phyloP scores from a whole-genome alignment of 2,113 vertebrate genomes.

The Amphiprion ocellaris region DNA sequence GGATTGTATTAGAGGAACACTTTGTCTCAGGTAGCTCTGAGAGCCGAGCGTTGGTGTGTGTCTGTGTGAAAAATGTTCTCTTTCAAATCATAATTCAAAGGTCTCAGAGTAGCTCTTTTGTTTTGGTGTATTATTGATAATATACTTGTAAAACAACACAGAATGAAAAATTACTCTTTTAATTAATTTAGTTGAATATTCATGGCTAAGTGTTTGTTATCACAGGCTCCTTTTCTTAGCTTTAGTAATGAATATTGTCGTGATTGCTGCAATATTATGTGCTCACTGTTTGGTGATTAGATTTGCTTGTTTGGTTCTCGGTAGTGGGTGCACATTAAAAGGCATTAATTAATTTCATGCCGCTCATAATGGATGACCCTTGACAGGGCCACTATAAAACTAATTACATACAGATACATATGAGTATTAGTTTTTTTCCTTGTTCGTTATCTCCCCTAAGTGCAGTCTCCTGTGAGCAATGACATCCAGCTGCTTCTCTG shows the following conservation, averaged over 20 bases:
- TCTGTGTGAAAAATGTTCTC: slow-evolving; percentile 37
- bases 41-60: slow-evolving; percentile 38
- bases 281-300: slow-evolving; percentile 78
- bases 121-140: slow-evolving; percentile 62
- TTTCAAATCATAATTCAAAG: slow-evolving; percentile 64
- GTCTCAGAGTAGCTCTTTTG: slow-evolving; percentile 47
- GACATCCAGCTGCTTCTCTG: slow-evolving; percentile 78
- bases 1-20: slow-evolving; percentile 65
- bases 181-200: slow-evolving; percentile 68
- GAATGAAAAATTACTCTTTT: slow-evolving; percentile 58
- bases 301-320: slow-evolving; percentile 78
- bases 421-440: slow-evolving; percentile 65
- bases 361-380: slow-evolving; percentile 82
- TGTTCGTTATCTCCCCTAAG: slow-evolving; percentile 75
- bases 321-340: slow-evolving; percentile 80
- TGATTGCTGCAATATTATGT: slow-evolving; percentile 76
- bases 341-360: slow-evolving; percentile 81
- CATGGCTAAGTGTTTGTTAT: slow-evolving; percentile 65
- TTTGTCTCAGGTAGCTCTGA: slow-evolving; percentile 69
- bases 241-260: slow-evolving; percentile 76
- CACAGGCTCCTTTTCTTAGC: slow-evolving; percentile 56
- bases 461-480: slow-evolving; percentile 76
- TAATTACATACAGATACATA: slow-evolving; percentile 81
- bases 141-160: slow-evolving; percentile 54
- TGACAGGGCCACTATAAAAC: slow-evolving; percentile 79